These are phyloP conservation scores for Isoperla grammatica DNA, from an alignment of 2,888 invertebrate genomes.

Conservation along the genomic window DNA sequence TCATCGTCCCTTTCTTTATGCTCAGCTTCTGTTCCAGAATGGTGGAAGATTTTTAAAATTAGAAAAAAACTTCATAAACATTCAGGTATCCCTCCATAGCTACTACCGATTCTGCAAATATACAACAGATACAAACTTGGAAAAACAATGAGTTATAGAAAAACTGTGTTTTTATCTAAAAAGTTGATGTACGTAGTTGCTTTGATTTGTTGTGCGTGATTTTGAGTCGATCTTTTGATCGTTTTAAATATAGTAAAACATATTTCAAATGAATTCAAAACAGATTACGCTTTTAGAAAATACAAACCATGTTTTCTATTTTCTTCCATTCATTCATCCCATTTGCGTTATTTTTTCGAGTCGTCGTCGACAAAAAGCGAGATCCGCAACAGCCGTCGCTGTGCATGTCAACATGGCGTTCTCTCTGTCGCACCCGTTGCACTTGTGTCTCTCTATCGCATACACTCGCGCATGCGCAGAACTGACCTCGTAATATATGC, in stretches of 20 bases:
- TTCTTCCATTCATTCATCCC: slow-evolving; percentile 3
- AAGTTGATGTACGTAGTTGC: too few relatives aligned
- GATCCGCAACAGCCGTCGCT: slow-evolving; percentile 6
- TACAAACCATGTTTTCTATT: not conserved
- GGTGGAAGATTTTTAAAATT: not conserved
- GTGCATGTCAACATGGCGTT: too few relatives aligned
- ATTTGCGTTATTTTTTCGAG: slow-evolving; percentile 10
- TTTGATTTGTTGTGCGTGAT: too few relatives aligned
- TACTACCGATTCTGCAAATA: too few relatives aligned
- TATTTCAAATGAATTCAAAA: too few relatives aligned
- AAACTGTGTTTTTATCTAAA: too few relatives aligned
- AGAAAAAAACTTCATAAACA: not conserved
- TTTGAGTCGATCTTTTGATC: too few relatives aligned
- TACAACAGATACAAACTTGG: too few relatives aligned
- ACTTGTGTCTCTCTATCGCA: not conserved
- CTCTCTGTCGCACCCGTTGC: slow-evolving; percentile 6
- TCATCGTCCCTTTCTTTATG: slow-evolving; percentile 7
- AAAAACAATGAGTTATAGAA: too few relatives aligned
- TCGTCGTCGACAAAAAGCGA: not conserved
- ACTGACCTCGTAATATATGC: slow-evolving; percentile 9
- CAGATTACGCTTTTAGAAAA: not conserved
- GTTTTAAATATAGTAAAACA: too few relatives aligned
- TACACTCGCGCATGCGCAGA: slow-evolving; percentile 1
- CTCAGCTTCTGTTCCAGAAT: slow-evolving; percentile 3
- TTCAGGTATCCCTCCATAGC: too few relatives aligned